Evolutionary conservation across 2,113 vertebrate species (phyloP).

Genomic region (Hippolais icterina): DNA sequence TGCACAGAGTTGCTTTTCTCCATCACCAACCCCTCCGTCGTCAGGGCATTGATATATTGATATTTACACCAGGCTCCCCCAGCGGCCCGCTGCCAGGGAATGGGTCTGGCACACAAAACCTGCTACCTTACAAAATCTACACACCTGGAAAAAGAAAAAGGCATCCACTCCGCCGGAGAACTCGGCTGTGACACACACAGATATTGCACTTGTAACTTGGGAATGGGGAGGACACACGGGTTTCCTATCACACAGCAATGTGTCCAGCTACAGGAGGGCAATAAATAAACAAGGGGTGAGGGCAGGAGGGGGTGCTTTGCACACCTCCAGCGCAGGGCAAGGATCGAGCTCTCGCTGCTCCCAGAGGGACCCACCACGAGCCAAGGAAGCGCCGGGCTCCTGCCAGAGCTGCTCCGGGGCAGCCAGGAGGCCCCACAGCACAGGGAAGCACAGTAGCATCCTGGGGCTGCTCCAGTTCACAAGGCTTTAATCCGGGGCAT

Average conservation of each 20-base stretch:
- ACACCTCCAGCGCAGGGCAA: not conserved
- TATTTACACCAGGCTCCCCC: conserved; percentile 80
- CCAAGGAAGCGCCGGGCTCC: conserved; percentile 37
- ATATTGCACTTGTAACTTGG: conserved; percentile 93
- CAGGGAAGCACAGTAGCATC: not conserved
- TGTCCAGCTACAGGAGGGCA: conserved; percentile 81
- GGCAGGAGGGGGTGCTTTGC: not conserved
- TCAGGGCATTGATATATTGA: conserved; percentile 69
- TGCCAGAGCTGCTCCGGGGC: not conserved
- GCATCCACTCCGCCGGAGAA: conserved; percentile 64
- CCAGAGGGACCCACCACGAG: not conserved
- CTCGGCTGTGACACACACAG: conserved; percentile 68
- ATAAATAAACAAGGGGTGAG: conserved; percentile 85
- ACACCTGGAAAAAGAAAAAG: not conserved
- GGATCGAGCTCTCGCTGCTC: not conserved
- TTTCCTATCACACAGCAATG: conserved; percentile 76
- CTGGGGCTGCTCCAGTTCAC: not conserved
- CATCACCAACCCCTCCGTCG: conserved; percentile 52
- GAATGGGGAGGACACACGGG: conserved; percentile 71
- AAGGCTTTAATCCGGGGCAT: not conserved
- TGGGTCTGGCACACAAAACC: conserved; percentile 29
- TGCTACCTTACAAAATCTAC: conserved; percentile 48
- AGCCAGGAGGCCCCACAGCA: not conserved
- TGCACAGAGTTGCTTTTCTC: conserved; percentile 74
- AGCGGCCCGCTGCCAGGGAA: conserved; percentile 82